Evolutionary conservation across 2,888 invertebrate species (phyloP).

Genomic region (Ecliptopera silaceata): DNA sequence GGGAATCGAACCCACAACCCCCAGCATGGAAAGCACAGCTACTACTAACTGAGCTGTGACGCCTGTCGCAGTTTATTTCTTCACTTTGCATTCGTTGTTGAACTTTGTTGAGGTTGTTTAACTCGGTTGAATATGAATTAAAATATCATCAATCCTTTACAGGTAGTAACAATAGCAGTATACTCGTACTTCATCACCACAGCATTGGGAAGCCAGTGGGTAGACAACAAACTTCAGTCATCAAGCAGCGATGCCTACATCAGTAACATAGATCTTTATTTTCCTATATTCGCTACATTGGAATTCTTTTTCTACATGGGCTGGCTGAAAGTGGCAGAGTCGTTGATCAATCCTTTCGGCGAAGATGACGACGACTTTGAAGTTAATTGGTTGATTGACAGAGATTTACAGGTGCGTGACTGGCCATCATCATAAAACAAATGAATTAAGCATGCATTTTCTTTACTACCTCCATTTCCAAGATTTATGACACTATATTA

Average conservation of each 20-base stretch:
- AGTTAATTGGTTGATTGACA: slow-evolving; percentile 96
- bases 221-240: slow-evolving; percentile 80
- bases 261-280: slow-evolving; percentile 91
- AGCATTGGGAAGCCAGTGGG: slow-evolving; percentile 95
- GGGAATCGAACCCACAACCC: too few species aligned
- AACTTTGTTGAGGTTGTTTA: too few species aligned
- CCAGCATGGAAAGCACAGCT: too few species aligned
- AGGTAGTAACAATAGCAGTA: slow-evolving; percentile 95
- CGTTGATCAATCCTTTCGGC: slow-evolving; percentile 95
- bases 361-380: slow-evolving; percentile 97
- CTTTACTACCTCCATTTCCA: too few species aligned
- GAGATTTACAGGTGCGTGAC: slow-evolving; percentile 89
- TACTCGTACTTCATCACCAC: slow-evolving; percentile 96
- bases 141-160: slow-evolving; percentile 43
- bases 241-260: slow-evolving; percentile 56
- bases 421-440: too few species aligned
- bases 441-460: too few species aligned
- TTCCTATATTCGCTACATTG: slow-evolving; percentile 94
- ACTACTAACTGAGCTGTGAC: too few species aligned
- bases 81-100: too few species aligned
- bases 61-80: too few species aligned
- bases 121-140: too few species aligned
- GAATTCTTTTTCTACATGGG: slow-evolving; percentile 96
- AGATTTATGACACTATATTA: too few species aligned
- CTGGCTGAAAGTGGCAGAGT: slow-evolving; percentile 96